phyloP scores from a whole-genome alignment of 1,140 invertebrate species.

The Limonius californicus region DNA sequence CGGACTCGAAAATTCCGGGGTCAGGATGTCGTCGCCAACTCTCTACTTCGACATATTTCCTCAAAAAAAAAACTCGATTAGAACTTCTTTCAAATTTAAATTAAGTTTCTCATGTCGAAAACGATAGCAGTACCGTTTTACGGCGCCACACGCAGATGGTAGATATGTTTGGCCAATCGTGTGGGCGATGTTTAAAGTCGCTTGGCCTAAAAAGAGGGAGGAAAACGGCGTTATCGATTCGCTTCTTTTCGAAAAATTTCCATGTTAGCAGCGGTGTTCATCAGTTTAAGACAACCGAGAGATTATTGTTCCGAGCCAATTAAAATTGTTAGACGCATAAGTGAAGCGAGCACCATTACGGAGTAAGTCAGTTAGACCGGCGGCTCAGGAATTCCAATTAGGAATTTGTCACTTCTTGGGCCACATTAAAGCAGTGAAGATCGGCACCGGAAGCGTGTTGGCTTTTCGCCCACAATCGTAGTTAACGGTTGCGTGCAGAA shows the following conservation, averaged over 20 bases:
- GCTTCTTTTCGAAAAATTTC: not conserved
- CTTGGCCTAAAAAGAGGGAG: not conserved
- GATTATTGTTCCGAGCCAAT: constrained; percentile 31
- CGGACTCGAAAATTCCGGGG: too few relatives aligned
- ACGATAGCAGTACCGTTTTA: constrained; percentile 17
- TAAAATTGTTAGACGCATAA: constrained; percentile 42
- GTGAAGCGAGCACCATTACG: constrained; percentile 37
- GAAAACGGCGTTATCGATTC: not conserved
- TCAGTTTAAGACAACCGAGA: constrained; percentile 14
- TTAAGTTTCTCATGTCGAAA: constrained; percentile 23
- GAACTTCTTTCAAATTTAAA: constrained; percentile 29
- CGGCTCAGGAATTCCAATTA: constrained; percentile 45
- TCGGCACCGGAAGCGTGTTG: constrained; percentile 26
- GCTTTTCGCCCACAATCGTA: constrained; percentile 21
- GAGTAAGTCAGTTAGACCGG: constrained; percentile 32
- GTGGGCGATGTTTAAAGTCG: not conserved
- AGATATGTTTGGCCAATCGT: not conserved
- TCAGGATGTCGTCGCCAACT: not conserved
- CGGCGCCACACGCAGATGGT: not conserved
- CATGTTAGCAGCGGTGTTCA: not conserved
- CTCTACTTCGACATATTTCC: constrained; percentile 24
- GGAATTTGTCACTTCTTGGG: constrained; percentile 45
- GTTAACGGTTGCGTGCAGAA: constrained; percentile 27
- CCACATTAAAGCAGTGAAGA: constrained; percentile 37
- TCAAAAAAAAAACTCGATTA: constrained; percentile 28